Percentiles rank a stretch among this genome's conserved stretches.
Evolutionary conservation across 2,888 invertebrate genomes (phyloP).

Genomic region (Adineta ricciae): DNA sequence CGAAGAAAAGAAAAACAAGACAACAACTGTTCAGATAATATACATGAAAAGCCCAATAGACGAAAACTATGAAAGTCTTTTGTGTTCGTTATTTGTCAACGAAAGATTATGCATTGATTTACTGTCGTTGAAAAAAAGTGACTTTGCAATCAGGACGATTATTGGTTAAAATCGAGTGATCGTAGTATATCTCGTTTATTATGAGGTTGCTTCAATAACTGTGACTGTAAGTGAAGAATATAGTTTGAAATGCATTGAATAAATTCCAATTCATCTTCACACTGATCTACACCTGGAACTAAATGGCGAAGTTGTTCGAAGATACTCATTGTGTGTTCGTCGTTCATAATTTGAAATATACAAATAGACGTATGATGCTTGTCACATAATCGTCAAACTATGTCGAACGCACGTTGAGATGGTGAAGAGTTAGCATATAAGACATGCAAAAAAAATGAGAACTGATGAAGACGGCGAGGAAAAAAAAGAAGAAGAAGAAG

Average conservation of each 20-base stretch:
- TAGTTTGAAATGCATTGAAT: slow-evolving; percentile 7
- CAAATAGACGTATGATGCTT: not conserved
- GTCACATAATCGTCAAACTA: slow-evolving; percentile 9
- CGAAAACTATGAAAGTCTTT: not conserved
- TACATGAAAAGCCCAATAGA: not conserved
- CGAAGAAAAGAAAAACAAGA: not conserved
- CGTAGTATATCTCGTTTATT: slow-evolving; percentile 13
- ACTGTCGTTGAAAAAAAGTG: not conserved
- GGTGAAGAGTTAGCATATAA: not conserved
- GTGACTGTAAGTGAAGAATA: not conserved
- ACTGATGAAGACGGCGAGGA: not conserved
- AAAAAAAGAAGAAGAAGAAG: not conserved
- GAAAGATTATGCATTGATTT: not conserved
- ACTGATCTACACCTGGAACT: not conserved
- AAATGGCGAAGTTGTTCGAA: not conserved
- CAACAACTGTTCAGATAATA: not conserved
- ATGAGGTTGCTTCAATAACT: not conserved
- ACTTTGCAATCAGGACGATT: not conserved
- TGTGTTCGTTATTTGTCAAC: not conserved
- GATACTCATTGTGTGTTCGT: not conserved
- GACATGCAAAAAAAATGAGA: not conserved
- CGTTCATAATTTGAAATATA: not conserved
- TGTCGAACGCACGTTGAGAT: slow-evolving; percentile 9
- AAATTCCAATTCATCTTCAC: not conserved
- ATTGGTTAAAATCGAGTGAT: not conserved